These are phyloP conservation scores for Toxotes lorentzi DNA, from an alignment of 2,797 vertebrate species.

Conservation along the genomic window DNA sequence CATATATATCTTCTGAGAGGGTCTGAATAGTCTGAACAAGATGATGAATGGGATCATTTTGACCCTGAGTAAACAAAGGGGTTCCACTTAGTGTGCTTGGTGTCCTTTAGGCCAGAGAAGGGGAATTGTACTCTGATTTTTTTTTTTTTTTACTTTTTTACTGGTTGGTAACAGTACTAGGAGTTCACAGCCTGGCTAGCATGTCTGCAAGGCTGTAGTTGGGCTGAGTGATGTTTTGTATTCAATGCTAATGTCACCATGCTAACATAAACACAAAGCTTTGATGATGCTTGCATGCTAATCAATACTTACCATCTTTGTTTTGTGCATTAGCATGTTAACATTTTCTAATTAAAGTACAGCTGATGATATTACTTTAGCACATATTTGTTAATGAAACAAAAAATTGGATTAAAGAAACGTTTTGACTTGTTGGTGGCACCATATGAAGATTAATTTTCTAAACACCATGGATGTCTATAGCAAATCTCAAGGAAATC, in stretches of 20 bases:
- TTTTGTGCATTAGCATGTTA: background rate
- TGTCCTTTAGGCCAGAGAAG: slow-evolving; percentile 1
- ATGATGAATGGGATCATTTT: slow-evolving; percentile 33
- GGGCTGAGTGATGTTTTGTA: background rate
- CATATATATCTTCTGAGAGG: background rate
- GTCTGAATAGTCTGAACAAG: background rate
- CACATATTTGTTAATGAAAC: no score
- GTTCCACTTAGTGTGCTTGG: background rate
- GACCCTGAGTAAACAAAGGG: slow-evolving; percentile 5
- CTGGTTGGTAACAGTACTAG: background rate
- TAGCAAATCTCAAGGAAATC: no score
- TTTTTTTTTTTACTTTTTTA: no score
- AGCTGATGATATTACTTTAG: no score
- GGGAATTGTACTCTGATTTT: background rate
- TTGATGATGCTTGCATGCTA: no score
- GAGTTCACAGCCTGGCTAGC: background rate
- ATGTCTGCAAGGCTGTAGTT: background rate
- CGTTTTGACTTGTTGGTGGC: no score
- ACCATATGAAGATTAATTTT: background rate
- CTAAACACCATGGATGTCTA: no score
- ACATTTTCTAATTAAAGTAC: background rate
- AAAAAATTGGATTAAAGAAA: no score
- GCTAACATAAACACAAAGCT: no score
- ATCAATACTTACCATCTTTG: background rate
- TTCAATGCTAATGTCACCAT: background rate